A percentile compares a stretch with the other conserved stretches of the same genome.
Conservation (phyloP, 1,140 invertebrate species). For the Dolichoris vasculosae region DNA sequence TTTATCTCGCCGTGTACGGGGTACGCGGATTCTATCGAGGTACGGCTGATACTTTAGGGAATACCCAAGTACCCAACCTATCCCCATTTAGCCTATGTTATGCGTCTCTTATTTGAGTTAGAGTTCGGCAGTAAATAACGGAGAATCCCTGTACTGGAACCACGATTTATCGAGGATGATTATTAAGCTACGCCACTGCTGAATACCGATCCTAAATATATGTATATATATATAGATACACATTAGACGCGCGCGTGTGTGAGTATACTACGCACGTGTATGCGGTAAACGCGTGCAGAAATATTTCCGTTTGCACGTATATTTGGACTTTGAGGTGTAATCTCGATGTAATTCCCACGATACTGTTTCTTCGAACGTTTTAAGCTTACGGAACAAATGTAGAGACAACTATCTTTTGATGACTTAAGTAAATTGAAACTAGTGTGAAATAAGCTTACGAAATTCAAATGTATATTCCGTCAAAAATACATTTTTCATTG, state of each 20-base stretch:
- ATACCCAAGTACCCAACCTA: not conserved
- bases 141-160: not conserved
- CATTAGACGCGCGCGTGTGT: no score
- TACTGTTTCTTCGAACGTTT: not conserved
- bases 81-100: not conserved
- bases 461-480: no score
- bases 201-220: not conserved
- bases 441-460: no score
- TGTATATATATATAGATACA: no score
- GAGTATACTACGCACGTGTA: no score
- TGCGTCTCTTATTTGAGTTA: constrained; percentile 2
- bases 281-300: not conserved
- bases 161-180: constrained; percentile 17
- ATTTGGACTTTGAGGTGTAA: not conserved
- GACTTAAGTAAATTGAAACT: no score
- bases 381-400: no score
- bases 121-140: constrained; percentile 17
- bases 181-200: not conserved
- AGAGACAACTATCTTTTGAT: no score
- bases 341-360: not conserved
- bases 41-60: not conserved
- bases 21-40: not conserved
- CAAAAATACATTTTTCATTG: no score
- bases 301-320: not conserved
- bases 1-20: not conserved